Conservation (phyloP, 2,888 invertebrate species). For the Nemotelus pantherinus region DNA sequence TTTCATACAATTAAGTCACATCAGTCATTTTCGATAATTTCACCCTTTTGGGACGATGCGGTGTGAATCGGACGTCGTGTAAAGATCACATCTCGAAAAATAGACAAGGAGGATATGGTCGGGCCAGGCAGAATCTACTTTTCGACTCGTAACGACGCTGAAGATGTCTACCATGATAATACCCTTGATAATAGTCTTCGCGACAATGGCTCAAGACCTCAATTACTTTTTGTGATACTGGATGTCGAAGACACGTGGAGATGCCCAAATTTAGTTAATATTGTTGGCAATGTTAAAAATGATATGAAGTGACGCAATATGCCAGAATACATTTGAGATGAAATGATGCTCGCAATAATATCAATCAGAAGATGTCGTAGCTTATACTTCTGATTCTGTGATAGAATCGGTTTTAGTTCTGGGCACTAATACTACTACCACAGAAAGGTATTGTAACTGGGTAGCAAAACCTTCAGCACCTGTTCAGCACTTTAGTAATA, state of each 20-base stretch:
- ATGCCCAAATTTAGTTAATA: constrained; percentile 15
- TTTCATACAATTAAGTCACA: constrained; percentile 41
- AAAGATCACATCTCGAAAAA: too few species aligned
- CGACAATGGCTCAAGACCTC: constrained; percentile 39
- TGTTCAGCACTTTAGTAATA: too few species aligned
- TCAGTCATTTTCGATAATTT: constrained; percentile 43
- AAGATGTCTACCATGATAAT: constrained; percentile 3
- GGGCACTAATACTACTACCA: too few species aligned
- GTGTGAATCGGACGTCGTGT: background rate
- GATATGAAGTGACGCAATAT: background rate
- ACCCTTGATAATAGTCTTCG: constrained; percentile 18
- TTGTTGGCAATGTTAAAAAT: background rate
- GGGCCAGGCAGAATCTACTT: background rate
- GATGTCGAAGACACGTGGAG: background rate
- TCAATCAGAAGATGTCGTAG: background rate
- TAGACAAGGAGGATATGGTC: too few species aligned
- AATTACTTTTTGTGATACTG: constrained; percentile 12
- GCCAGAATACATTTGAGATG: background rate
- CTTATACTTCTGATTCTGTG: too few species aligned
- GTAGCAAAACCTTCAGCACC: too few species aligned
- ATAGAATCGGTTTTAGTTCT: too few species aligned
- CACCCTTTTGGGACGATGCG: constrained; percentile 23
- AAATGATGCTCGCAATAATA: constrained; percentile 26
- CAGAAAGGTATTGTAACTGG: too few species aligned
- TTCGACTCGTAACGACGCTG: background rate